Base-by-base conservation (phyloP, 1,140 invertebrate genomes). In the Eurosta solidaginis region DNA sequence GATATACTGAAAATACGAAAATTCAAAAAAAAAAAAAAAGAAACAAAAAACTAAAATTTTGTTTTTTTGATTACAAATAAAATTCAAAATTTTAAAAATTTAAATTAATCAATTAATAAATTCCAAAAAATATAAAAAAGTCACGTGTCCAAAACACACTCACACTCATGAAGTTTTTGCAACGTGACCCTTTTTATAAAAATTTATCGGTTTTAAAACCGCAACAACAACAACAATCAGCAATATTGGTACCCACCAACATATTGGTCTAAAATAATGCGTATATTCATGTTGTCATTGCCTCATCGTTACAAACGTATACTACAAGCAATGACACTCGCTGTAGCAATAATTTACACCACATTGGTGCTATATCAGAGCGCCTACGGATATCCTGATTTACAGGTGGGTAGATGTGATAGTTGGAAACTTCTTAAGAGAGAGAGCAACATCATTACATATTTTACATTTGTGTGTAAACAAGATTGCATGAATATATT, bases 261-360 rank as follows among this genome's bases (percentile, higher is more conserved):
- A 82, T 82, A 80, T 84, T 80, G 83, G 83, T 84, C 33, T 42
- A 78, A 78, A 78, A 78, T 78, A 59, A 79, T 80, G 78, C 79
- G 76, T 68, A 59, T 74, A 50, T 74, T 68, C 52, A 49, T 76
- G 59, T 40, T 78, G 78, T 79, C 85, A 81, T 81, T 87, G 82
- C 85, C 85, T 80, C 85, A 87, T 83, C 85, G 85, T 84, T 87
- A 86, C 45, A 87, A 87, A 83, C 85, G 85, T 81, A 80, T 84
- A 77, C 81, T 87, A 77, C 85, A 87, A 87, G 85, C 85, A 82
- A 87, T 87, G 85, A 84, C 84, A 80, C 81, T 87, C 79, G 85
- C 85, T 82, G 83, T 87, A 45, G 85, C 84, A 79, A 82, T 87
- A 25, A 84, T 87, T 83, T 87, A 87, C 33, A 87, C 83, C 82